A percentile compares a stretch with the other conserved stretches of the same genome.
Evolutionary conservation across 2,888 invertebrate genomes (phyloP).

Genomic region (Nephrotoma appendiculata): DNA sequence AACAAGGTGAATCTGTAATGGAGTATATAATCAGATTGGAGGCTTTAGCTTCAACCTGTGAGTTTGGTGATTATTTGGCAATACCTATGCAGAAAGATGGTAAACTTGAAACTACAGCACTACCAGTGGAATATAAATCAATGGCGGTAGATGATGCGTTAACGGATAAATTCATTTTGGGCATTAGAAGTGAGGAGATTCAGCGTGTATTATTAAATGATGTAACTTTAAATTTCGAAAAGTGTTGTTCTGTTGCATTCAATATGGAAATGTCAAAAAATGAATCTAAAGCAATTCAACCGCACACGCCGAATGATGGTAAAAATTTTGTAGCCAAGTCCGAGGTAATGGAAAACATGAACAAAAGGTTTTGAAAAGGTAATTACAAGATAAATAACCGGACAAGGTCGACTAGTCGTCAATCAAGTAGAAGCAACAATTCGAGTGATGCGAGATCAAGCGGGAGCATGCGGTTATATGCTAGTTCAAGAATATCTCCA

Average conservation of each 20-base stretch:
- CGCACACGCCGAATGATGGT: not conserved
- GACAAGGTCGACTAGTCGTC: too few species aligned
- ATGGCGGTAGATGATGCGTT: too few species aligned
- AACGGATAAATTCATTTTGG: too few species aligned
- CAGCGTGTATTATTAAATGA: not conserved
- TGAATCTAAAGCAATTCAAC: not conserved
- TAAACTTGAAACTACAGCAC: too few species aligned
- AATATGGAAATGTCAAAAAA: not conserved
- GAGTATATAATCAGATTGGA: too few species aligned
- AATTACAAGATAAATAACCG: too few species aligned
- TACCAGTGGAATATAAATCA: too few species aligned
- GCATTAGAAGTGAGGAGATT: not conserved
- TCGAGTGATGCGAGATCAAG: not conserved
- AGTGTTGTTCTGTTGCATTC: not conserved
- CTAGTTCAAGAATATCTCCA: not conserved
- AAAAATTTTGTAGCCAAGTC: not conserved
- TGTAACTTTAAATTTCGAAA: not conserved
- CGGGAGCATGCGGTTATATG: not conserved
- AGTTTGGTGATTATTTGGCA: too few species aligned
- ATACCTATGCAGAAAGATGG: too few species aligned
- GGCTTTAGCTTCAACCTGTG: too few species aligned
- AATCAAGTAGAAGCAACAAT: not conserved
- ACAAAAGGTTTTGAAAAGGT: too few species aligned
- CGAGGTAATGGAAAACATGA: not conserved
- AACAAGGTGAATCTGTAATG: too few species aligned